A percentile compares a stretch with the other conserved stretches of the same genome.
phyloP scores from a whole-genome alignment of 2,113 vertebrate genomes.

The Pipa parva region DNA sequence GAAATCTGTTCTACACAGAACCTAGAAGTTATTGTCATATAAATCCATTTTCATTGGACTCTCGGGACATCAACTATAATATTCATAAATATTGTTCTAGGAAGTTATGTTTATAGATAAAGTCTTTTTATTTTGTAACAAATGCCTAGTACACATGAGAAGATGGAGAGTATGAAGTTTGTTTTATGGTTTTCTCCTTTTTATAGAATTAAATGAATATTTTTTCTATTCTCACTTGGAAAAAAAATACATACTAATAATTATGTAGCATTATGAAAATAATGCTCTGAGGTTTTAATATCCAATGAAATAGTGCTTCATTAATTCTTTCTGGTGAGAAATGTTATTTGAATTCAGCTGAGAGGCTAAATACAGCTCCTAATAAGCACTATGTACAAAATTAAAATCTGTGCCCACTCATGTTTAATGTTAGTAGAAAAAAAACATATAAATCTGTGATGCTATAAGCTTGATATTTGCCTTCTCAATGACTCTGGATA shows the following conservation, averaged over 20 bases:
- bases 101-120: background rate
- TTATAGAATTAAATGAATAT: too few relatives aligned
- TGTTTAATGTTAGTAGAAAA: too few relatives aligned
- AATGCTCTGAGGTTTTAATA: background rate
- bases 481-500: too few relatives aligned
- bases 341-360: background rate
- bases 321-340: background rate
- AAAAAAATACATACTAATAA: background rate
- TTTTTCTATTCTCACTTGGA: background rate
- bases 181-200: too few relatives aligned
- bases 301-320: background rate
- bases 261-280: background rate
- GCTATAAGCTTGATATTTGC: too few relatives aligned
- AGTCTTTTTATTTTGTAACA: background rate
- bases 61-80: too few relatives aligned
- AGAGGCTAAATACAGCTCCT: background rate
- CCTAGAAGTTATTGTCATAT: too few relatives aligned
- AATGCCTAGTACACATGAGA: background rate
- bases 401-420: background rate
- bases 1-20: too few relatives aligned
- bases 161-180: background rate
- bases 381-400: background rate
- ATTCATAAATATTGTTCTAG: background rate
- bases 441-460: too few relatives aligned
- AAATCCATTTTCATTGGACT: too few relatives aligned